Evolutionary conservation across 2,797 vertebrate species (phyloP).

Genomic region (Anabacerthia variegaticeps): DNA sequence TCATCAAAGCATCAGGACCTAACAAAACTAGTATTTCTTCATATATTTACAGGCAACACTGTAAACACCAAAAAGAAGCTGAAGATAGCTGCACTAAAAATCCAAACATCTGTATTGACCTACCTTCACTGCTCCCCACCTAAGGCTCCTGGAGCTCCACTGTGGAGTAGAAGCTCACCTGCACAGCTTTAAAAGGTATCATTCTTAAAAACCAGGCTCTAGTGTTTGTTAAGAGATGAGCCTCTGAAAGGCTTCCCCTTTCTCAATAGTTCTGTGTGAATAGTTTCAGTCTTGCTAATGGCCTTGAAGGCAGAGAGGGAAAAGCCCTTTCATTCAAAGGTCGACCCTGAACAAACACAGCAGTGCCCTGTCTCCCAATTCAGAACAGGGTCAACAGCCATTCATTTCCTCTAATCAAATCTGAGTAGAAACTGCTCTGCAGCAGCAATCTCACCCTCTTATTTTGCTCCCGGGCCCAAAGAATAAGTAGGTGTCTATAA

Average conservation of each 20-base stretch:
- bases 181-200: not conserved
- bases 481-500: not conserved
- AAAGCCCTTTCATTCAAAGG: conserved; percentile 18
- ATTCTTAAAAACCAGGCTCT: not conserved
- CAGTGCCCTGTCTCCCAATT: not conserved
- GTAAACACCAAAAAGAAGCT: not conserved
- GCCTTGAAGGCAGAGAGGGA: not conserved
- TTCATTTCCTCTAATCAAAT: not conserved
- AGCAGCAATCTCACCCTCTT: not conserved
- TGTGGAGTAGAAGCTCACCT: not conserved
- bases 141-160: not conserved
- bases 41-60: not conserved
- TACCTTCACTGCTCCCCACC: not conserved
- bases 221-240: not conserved
- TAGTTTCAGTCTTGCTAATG: not conserved
- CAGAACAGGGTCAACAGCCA: not conserved
- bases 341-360: not conserved
- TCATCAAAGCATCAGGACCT: not conserved
- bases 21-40: not conserved
- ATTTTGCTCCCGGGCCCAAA: not conserved
- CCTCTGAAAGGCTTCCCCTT: not conserved
- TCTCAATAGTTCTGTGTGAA: not conserved
- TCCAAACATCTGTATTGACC: not conserved
- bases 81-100: not conserved
- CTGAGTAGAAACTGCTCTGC: not conserved